Percentiles rank a stretch among this genome's conserved stretches.
Evolutionary conservation across 2,797 vertebrate species (phyloP).

Genomic region (Oreortyx pictus): DNA sequence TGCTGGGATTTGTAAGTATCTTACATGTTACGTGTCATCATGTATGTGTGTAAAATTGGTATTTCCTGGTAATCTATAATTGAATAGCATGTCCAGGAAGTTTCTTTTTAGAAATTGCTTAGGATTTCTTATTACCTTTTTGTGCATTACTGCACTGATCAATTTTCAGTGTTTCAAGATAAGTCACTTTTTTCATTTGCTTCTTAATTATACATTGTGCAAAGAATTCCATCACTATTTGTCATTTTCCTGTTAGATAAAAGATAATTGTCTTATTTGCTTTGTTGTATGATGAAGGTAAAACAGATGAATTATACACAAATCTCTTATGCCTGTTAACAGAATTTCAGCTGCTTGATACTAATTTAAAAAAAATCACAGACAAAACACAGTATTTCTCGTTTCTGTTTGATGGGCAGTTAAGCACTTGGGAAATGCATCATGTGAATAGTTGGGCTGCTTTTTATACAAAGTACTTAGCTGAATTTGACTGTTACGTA

Average conservation of each 20-base stretch:
- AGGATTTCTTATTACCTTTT: neutral
- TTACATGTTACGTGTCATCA: neutral
- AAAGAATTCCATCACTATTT: neutral
- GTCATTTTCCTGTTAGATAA: neutral
- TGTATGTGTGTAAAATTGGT: neutral
- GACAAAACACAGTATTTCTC: neutral
- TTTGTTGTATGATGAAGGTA: neutral
- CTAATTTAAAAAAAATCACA: neutral
- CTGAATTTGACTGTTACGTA: neutral
- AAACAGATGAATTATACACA: neutral
- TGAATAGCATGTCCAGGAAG: neutral
- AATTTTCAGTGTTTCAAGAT: neutral
- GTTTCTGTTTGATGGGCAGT: neutral
- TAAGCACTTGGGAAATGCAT: neutral
- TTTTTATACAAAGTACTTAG: neutral
- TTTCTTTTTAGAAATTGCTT: neutral
- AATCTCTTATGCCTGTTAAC: neutral
- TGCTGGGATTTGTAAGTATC: neutral
- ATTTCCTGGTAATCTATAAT: fast-evolving
- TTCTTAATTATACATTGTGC: neutral
- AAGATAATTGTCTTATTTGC: neutral
- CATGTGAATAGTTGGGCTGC: neutral
- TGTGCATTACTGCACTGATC: neutral
- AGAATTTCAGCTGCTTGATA: neutral
- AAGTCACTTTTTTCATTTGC: neutral